These are phyloP conservation scores for Ischnura elegans DNA, from an alignment of 2,888 invertebrate genomes.

Conservation along the genomic window DNA sequence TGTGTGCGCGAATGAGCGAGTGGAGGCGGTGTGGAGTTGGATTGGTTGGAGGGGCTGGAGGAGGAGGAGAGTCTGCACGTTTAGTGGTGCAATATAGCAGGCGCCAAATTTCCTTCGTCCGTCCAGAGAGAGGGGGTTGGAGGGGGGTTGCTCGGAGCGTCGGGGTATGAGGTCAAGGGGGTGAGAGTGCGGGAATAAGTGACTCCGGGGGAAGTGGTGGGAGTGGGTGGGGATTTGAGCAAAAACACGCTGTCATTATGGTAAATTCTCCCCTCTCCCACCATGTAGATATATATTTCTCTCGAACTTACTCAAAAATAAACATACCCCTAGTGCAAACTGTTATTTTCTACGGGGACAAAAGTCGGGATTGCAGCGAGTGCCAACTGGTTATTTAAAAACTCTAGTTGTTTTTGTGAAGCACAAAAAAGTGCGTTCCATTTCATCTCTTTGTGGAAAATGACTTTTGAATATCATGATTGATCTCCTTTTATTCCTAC, in stretches of 20 bases:
- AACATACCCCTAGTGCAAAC: background rate
- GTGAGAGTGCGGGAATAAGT: background rate
- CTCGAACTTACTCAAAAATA: no score
- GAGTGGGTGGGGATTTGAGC: background rate
- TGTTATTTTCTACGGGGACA: slow-evolving; percentile 1
- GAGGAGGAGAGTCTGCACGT: slow-evolving; percentile 43
- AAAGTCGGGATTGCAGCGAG: background rate
- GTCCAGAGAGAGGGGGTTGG: background rate
- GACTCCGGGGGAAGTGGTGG: background rate
- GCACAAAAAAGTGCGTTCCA: no score
- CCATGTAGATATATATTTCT: background rate
- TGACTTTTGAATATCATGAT: no score
- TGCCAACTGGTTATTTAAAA: background rate
- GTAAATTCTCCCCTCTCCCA: background rate
- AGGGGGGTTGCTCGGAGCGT: background rate
- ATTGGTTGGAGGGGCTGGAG: background rate
- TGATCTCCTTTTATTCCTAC: no score
- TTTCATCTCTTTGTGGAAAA: no score
- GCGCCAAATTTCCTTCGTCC: slow-evolving; percentile 62
- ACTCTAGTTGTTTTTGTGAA: background rate
- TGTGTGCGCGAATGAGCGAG: background rate
- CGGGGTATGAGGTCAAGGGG: background rate
- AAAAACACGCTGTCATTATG: slow-evolving; percentile 23
- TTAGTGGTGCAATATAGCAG: slow-evolving; percentile 67
- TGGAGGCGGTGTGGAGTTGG: background rate